Percentiles rank a stretch among this genome's conserved stretches.
phyloP scores from a whole-genome alignment of 2,113 vertebrate species.

The Sclerurus mexicanus region DNA sequence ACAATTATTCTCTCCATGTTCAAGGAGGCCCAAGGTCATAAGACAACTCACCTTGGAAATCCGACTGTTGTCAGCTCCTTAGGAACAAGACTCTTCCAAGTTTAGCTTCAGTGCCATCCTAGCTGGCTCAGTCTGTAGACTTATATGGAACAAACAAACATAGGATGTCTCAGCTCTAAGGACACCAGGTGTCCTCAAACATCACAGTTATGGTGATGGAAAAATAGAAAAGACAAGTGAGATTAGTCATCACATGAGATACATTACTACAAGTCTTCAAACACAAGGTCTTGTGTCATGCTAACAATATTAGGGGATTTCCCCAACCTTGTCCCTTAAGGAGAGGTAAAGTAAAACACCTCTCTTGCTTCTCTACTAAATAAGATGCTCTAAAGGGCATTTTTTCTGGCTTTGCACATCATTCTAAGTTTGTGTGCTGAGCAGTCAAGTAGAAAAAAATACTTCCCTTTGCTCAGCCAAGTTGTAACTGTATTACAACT shows the following conservation, averaged over 20 bases:
- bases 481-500: background rate
- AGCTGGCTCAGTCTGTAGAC: background rate
- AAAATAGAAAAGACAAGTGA: background rate
- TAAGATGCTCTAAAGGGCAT: background rate
- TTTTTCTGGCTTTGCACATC: background rate
- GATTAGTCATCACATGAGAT: background rate
- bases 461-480: background rate
- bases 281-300: background rate
- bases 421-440: background rate
- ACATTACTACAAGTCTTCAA: background rate
- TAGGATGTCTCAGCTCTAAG: background rate
- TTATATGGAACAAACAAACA: background rate
- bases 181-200: background rate
- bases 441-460: background rate
- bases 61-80: background rate
- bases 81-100: background rate
- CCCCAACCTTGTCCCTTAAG: background rate
- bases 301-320: background rate
- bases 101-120: background rate
- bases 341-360: background rate
- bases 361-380: background rate
- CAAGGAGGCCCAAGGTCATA: background rate
- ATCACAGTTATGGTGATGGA: background rate
- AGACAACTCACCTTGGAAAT: background rate
- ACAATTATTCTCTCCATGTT: background rate